phyloP scores from a whole-genome alignment of 2,113 vertebrate species.

The Casuarius casuarius region DNA sequence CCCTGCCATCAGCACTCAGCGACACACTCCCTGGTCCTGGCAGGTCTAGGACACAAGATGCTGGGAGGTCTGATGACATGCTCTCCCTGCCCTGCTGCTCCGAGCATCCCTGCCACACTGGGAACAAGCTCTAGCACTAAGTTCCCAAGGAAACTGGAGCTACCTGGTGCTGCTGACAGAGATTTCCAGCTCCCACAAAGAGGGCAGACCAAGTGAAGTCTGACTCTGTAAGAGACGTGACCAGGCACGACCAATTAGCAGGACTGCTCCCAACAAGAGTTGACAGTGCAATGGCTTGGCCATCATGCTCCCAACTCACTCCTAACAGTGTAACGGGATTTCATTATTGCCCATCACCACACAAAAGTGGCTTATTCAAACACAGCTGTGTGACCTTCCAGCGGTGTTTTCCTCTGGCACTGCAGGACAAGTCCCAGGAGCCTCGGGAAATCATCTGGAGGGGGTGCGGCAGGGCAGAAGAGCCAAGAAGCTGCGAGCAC shows the following conservation, averaged over 20 bases:
- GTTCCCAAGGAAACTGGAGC: not conserved
- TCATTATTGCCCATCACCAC: not conserved
- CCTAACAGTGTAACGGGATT: rapidly evolving
- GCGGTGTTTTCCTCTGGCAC: not conserved
- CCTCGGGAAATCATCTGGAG: not conserved
- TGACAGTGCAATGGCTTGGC: not conserved
- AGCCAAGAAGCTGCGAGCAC: not conserved
- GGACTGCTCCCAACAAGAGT: not conserved
- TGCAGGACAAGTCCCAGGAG: not conserved
- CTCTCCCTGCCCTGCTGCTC: not conserved
- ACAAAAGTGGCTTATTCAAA: not conserved
- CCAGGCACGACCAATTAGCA: not conserved
- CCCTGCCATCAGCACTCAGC: not conserved
- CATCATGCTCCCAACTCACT: not conserved
- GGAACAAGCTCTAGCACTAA: not conserved
- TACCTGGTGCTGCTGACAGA: not conserved
- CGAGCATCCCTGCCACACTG: not conserved
- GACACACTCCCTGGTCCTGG: not conserved
- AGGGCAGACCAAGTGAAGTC: not conserved
- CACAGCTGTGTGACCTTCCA: not conserved
- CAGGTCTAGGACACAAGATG: not conserved
- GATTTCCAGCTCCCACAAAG: not conserved
- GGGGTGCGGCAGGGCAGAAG: not conserved
- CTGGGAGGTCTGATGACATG: rapidly evolving
- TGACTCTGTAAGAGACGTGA: not conserved